These are phyloP conservation scores for Emys orbicularis DNA, from an alignment of 2,797 vertebrate genomes.

Conservation along the genomic window DNA sequence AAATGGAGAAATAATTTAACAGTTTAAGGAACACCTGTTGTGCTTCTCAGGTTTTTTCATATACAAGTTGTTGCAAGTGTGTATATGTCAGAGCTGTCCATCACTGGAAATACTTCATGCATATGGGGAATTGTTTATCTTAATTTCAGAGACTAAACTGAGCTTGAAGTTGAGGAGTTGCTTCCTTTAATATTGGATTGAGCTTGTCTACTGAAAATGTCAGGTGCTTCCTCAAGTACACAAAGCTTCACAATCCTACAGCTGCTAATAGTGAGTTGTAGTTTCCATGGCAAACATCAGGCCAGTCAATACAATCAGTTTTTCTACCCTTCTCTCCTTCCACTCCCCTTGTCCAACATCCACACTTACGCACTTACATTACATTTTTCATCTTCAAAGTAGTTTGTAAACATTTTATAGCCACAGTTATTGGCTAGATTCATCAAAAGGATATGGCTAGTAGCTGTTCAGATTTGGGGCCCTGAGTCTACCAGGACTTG, in stretches of 20 bases:
- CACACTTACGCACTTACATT: neutral
- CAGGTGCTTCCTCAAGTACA: neutral
- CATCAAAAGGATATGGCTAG: constrained; percentile 63
- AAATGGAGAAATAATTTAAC: neutral
- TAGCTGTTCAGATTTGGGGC: constrained; percentile 54
- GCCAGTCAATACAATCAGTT: constrained; percentile 17
- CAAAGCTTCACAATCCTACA: constrained; percentile 28
- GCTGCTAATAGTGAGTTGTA: constrained; percentile 48
- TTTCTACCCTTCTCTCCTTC: neutral
- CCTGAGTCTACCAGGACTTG: constrained; percentile 44
- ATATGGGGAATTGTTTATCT: accelerated
- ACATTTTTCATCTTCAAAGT: constrained; percentile 66
- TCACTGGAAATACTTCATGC: neutral
- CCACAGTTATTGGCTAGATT: constrained; percentile 9
- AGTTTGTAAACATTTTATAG: constrained; percentile 61
- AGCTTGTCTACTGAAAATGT: neutral
- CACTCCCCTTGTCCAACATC: constrained; percentile 8
- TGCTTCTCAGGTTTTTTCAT: neutral
- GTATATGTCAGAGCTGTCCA: neutral
- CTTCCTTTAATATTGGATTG: neutral
- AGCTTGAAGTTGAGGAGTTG: neutral
- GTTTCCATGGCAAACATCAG: constrained; percentile 61
- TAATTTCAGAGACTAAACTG: neutral
- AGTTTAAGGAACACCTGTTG: neutral
- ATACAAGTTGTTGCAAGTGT: accelerated